Percentiles rank a stretch among this genome's conserved stretches.
These are phyloP conservation scores for Physocephala rufipes DNA, from an alignment of 2,888 invertebrate species.

Conservation along the genomic window DNA sequence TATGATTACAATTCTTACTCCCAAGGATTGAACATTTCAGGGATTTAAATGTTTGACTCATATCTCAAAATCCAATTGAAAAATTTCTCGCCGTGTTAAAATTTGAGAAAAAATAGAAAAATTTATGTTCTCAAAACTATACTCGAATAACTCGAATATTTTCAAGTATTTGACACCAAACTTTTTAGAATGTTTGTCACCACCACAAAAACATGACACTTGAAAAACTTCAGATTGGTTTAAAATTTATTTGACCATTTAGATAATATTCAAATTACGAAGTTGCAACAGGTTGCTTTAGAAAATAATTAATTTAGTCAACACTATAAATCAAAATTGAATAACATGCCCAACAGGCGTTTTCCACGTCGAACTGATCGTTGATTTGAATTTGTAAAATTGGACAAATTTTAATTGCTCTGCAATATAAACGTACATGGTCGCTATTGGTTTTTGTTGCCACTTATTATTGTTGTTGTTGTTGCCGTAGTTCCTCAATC, in stretches of 20 bases:
- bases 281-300: constrained; percentile 14
- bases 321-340: constrained; percentile 16
- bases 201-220: constrained; percentile 5
- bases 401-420: constrained; percentile 26
- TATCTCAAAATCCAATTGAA: too few species aligned
- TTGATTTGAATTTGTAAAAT: background rate
- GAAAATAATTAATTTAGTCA: constrained; percentile 13
- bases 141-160: background rate
- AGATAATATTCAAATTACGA: background rate
- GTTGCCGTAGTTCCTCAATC: background rate
- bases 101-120: too few species aligned
- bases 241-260: background rate
- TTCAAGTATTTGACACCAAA: background rate
- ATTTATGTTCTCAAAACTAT: too few species aligned
- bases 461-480: background rate
- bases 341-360: background rate
- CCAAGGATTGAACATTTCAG: too few species aligned
- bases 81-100: too few species aligned
- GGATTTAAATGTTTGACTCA: too few species aligned
- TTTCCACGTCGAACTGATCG: background rate
- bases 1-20: too few species aligned
- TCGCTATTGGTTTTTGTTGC: constrained; percentile 1
- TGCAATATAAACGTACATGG: constrained; percentile 22
- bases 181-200: background rate
- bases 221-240: background rate